Evolutionary conservation across 2,113 vertebrate species (phyloP).

Genomic region (chimpanzee (Pan troglodytes)): DNA sequence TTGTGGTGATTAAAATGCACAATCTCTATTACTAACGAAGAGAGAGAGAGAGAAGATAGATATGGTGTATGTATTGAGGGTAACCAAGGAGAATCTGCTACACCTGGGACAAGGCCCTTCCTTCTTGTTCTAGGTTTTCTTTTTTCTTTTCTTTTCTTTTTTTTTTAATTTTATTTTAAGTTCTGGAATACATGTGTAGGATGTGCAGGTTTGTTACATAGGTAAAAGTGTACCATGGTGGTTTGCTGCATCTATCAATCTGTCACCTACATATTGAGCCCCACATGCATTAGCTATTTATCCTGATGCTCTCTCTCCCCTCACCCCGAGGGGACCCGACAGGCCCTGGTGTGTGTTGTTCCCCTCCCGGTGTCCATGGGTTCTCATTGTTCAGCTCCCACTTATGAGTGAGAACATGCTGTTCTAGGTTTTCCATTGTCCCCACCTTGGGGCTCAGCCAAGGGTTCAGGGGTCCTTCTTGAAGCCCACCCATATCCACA

Average conservation of each 20-base stretch:
- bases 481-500: background rate
- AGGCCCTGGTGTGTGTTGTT: too few relatives aligned
- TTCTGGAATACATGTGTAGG: too few relatives aligned
- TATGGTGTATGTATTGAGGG: rapidly evolving
- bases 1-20: background rate
- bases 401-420: background rate
- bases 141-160: background rate
- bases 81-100: background rate
- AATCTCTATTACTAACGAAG: background rate
- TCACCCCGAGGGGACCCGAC: rapidly evolving
- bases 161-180: too few relatives aligned
- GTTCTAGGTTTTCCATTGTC: background rate
- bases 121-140: background rate
- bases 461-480: background rate
- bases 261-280: too few relatives aligned
- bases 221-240: too few relatives aligned
- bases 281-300: too few relatives aligned
- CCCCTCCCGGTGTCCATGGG: too few relatives aligned
- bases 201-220: too few relatives aligned
- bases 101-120: too few relatives aligned
- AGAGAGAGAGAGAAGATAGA: background rate
- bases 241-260: too few relatives aligned
- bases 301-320: too few relatives aligned
- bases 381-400: too few relatives aligned
- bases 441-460: background rate